Conservation (phyloP, 2,113 vertebrate species). For the Aphelocoma coerulescens region DNA sequence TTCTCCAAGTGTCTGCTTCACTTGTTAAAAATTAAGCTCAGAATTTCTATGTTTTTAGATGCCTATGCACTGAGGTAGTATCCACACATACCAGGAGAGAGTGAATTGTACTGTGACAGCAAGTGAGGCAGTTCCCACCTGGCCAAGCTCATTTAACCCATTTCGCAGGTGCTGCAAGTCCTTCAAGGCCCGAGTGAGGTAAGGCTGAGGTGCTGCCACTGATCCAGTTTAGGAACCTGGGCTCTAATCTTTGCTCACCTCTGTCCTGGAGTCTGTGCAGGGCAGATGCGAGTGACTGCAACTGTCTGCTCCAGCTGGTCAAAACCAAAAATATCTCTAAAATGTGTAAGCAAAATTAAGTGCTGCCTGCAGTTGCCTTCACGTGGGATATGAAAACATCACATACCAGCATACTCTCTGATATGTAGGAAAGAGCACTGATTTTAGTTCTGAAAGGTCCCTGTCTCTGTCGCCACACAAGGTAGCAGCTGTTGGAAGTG, state of each 20-base stretch:
- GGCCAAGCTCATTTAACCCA: neutral
- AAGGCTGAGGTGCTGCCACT: neutral
- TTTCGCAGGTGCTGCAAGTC: neutral
- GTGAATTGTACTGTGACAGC: neutral
- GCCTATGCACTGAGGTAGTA: neutral
- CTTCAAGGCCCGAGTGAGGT: neutral
- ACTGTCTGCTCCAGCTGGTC: neutral
- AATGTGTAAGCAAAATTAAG: neutral
- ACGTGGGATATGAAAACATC: neutral
- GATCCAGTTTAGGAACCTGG: neutral
- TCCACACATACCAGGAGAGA: neutral
- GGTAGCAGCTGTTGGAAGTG: neutral
- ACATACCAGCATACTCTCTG: neutral
- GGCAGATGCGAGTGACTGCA: neutral
- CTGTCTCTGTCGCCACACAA: neutral
- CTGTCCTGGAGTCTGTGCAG: neutral
- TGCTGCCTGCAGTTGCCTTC: neutral
- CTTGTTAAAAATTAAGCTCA: neutral
- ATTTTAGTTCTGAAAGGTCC: neutral
- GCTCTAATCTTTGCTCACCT: neutral
- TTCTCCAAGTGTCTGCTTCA: neutral
- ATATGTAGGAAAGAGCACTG: neutral
- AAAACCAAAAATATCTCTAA: neutral
- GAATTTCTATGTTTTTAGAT: neutral
- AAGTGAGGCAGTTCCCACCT: neutral